Percentiles rank a stretch among this genome's conserved stretches.
phyloP scores from a whole-genome alignment of 2,888 invertebrate species.

The Selenia dentaria region DNA sequence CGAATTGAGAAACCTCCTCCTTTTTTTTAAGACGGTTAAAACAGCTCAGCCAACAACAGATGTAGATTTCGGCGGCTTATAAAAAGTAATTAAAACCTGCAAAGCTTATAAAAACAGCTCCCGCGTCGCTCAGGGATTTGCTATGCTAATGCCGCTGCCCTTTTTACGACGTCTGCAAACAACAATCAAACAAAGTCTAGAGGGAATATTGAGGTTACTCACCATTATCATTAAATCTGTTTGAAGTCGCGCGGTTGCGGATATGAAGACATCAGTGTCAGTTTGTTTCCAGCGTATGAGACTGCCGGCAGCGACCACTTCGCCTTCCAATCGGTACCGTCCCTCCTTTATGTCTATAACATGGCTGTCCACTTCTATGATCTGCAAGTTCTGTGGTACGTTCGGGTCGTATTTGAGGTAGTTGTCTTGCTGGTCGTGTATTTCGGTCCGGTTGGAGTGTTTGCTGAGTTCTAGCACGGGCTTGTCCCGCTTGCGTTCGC shows the following conservation, averaged over 20 bases:
- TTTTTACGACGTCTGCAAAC: slow-evolving; percentile 16
- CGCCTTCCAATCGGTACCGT: slow-evolving; percentile 59
- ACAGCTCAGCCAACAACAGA: too few species aligned
- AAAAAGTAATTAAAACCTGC: slow-evolving; percentile 23
- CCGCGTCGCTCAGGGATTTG: slow-evolving; percentile 10
- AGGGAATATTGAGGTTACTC: slow-evolving; percentile 26
- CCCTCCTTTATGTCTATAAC: slow-evolving; percentile 72
- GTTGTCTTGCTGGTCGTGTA: slow-evolving; percentile 54
- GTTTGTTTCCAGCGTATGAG: slow-evolving; percentile 66
- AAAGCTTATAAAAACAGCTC: slow-evolving; percentile 22
- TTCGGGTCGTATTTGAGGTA: slow-evolving; percentile 75
- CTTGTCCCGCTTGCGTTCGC: slow-evolving; percentile 65
- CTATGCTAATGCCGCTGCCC: slow-evolving; percentile 24
- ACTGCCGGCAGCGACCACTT: slow-evolving; percentile 65
- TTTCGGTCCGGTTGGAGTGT: slow-evolving; percentile 54
- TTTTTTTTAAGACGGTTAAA: too few species aligned
- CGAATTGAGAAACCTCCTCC: too few species aligned
- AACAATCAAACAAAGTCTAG: slow-evolving; percentile 20
- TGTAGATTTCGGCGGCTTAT: slow-evolving; percentile 7
- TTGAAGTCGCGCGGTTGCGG: slow-evolving; percentile 62
- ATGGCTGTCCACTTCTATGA: slow-evolving; percentile 70
- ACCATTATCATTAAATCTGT: slow-evolving; percentile 77
- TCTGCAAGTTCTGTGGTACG: slow-evolving; percentile 74
- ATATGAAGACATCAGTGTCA: slow-evolving; percentile 62
- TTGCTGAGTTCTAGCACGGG: slow-evolving; percentile 66